Base-by-base conservation (phyloP, 2,888 invertebrate genomes). In the Polymixis lichenea region DNA sequence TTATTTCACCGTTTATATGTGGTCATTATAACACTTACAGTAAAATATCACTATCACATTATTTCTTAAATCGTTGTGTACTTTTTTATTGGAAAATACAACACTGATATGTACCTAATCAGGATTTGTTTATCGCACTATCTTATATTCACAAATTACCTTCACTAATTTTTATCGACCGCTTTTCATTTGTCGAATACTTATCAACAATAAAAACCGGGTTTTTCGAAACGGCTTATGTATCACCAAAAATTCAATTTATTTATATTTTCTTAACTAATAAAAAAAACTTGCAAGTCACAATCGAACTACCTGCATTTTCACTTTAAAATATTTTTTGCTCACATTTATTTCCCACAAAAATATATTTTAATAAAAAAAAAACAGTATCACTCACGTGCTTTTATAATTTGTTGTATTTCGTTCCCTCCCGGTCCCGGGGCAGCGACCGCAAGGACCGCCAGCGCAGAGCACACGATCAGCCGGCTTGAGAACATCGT, bases 381-480 rank as follows among this genome's bases (percentile, higher is more conserved):
- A 67, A 28, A 32, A 58, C 13, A 4, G 22, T 28, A 0, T 55
- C 75, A 88, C 89, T 87, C 86, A 87, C 87, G 65, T 80, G 81
- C 65, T 85, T 87, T 87, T 6, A 56, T 61, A n/a, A 80, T 62
- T 67, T 78, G 62, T 67, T 72, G 78, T 80, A 89, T 90, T 60
- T 91, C 88, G 74, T 87, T 79, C 85, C 88, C 70, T 13, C 84
- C 86, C 7, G 83, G 83, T 8, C 80, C 86, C 4, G 83, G 83
- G 1, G 86, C 86, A 17, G 86, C 83, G 86, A 90, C 79, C 65
- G 86, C 90, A 73, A 85, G 77, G 43, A 91, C 84, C 86, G 89
- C 91, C 58, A 88, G 85, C 68, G 90, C 80, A 82, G 89, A 90
- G 83, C 88, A 75, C 89, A 90, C 89, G 88, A 88, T 88, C 90